Evolutionary conservation across 2,797 vertebrate species (phyloP).

Genomic region (Microhierax caerulescens): DNA sequence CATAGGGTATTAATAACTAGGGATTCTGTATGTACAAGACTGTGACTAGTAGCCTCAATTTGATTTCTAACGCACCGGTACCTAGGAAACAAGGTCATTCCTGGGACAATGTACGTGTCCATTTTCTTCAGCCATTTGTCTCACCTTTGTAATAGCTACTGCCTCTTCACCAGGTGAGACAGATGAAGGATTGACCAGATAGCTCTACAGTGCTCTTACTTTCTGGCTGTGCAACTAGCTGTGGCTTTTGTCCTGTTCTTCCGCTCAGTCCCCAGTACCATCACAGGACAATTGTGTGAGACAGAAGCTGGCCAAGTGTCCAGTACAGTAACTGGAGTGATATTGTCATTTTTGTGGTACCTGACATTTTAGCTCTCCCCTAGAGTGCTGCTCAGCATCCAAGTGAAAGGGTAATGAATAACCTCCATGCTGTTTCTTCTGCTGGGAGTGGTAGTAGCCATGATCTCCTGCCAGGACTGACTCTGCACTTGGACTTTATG

Average conservation of each 20-base stretch:
- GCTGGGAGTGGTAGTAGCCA: background rate
- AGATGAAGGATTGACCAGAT: background rate
- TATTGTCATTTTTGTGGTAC: background rate
- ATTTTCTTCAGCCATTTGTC: background rate
- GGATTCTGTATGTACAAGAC: background rate
- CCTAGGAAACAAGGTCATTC: background rate
- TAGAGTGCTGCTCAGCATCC: background rate
- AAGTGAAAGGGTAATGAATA: background rate
- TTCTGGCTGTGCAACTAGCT: background rate
- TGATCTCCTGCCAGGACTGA: background rate
- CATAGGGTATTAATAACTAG: background rate
- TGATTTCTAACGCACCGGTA: background rate
- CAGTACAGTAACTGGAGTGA: background rate
- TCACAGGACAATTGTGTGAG: background rate
- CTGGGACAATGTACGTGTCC: background rate
- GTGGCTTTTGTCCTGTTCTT: background rate
- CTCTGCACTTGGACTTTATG: background rate
- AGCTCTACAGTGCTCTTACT: background rate
- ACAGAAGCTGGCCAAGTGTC: background rate
- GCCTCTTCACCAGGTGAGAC: background rate
- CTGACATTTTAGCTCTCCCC: background rate
- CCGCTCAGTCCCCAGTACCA: background rate
- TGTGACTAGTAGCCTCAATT: background rate
- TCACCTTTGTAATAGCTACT: background rate
- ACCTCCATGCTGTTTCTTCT: background rate